These are phyloP conservation scores for Lethenteron camtschaticum DNA, from an alignment of 2,113 vertebrate species.

Conservation along the genomic window DNA sequence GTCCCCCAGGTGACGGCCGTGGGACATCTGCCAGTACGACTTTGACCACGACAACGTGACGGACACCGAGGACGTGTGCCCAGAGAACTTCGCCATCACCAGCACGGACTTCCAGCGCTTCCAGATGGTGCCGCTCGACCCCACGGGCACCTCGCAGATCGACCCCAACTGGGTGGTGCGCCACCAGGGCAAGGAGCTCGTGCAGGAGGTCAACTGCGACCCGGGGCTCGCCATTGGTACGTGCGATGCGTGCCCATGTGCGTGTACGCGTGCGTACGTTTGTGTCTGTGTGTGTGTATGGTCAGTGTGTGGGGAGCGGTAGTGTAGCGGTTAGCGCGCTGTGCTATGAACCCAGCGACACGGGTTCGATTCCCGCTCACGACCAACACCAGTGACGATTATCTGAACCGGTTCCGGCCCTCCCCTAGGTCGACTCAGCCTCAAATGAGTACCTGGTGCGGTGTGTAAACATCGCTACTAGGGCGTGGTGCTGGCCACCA, in stretches of 20 bases:
- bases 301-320: no score
- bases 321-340: no score
- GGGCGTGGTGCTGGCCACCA: no score
- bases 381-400: no score
- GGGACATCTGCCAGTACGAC: constrained; percentile 86
- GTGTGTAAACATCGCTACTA: no score
- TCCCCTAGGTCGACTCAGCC: no score
- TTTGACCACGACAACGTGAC: constrained; percentile 75
- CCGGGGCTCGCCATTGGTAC: constrained; percentile 87
- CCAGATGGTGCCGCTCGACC: constrained; percentile 96
- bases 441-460: no score
- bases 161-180: constrained; percentile 97
- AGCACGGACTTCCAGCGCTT: constrained; percentile 90
- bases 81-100: constrained; percentile 80
- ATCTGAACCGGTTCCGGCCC: no score
- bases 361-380: no score
- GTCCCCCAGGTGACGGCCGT: constrained; percentile 50
- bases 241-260: constrained; percentile 11
- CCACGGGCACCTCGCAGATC: constrained; percentile 85
- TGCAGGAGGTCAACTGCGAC: constrained; percentile 96
- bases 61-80: constrained; percentile 82
- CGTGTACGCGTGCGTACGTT: no score
- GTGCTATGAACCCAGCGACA: no score
- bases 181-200: constrained; percentile 89
- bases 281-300: no score